Conservation (phyloP, 2,113 vertebrate genomes). For the Lota lota region DNA sequence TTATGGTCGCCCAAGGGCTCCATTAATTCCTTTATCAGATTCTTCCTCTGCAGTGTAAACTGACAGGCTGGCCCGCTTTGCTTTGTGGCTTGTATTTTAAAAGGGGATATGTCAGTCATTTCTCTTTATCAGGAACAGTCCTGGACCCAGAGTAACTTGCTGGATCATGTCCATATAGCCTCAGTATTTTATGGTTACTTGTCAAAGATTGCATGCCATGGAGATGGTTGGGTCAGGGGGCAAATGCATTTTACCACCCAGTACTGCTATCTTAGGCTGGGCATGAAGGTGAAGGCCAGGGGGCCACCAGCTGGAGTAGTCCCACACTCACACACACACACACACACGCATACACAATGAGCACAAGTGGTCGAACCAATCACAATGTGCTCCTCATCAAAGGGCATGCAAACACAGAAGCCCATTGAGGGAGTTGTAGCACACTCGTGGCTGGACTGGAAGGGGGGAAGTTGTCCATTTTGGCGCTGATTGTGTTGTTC, state of each 20-base stretch:
- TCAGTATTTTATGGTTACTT: constrained; percentile 46
- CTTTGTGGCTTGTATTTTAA: constrained; percentile 29
- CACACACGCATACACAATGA: constrained; percentile 1
- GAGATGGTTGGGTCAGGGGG: constrained; percentile 8
- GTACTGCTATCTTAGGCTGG: constrained; percentile 22
- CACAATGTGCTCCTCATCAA: constrained; percentile 23
- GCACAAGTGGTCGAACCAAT: constrained; percentile 17
- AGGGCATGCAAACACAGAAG: constrained; percentile 26
- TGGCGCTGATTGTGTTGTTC: constrained; percentile 60
- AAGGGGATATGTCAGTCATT: constrained; percentile 1
- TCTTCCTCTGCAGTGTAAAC: constrained; percentile 29
- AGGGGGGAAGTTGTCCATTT: constrained; percentile 40
- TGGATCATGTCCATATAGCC: constrained; percentile 46
- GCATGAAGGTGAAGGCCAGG: constrained; percentile 40
- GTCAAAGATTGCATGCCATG: constrained; percentile 43
- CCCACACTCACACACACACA: constrained; percentile 6
- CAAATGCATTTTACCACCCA: constrained; percentile 13
- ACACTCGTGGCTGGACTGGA: constrained; percentile 26
- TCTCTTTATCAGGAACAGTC: constrained; percentile 28
- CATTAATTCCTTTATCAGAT: constrained; percentile 30
- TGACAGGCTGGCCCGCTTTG: constrained; percentile 13
- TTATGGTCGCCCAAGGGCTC: constrained; percentile 16
- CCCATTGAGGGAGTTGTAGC: constrained; percentile 33
- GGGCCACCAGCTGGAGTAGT: constrained; percentile 38
- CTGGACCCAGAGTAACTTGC: constrained; percentile 45